Percentiles rank a stretch among this genome's conserved stretches.
phyloP scores from a whole-genome alignment of 2,113 vertebrate genomes.

The Gadus macrocephalus region DNA sequence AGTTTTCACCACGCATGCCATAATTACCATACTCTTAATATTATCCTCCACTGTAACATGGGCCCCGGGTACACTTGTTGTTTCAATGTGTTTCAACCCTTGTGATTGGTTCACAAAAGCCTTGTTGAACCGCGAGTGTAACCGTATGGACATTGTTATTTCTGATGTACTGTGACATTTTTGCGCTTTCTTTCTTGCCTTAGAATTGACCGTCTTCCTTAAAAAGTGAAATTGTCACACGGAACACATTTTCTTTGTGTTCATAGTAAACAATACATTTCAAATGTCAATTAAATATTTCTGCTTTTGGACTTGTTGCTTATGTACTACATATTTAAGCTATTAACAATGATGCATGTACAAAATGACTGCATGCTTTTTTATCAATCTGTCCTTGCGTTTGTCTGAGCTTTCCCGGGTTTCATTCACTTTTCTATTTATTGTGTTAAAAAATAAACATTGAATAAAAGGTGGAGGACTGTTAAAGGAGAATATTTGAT shows the following conservation, averaged over 20 bases:
- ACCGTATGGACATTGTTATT: not conserved
- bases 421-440: conserved; percentile 40
- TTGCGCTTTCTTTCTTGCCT: not conserved
- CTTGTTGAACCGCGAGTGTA: too few relatives aligned
- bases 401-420: conserved; percentile 20
- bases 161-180: conserved; percentile 9
- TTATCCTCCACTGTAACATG: too few relatives aligned
- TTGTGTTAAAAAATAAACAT: conserved; percentile 29
- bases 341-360: conserved; percentile 42
- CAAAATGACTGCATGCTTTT: conserved; percentile 52
- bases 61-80: too few relatives aligned
- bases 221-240: not conserved
- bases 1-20: too few relatives aligned
- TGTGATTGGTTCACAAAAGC: too few relatives aligned
- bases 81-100: too few relatives aligned
- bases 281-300: conserved; percentile 34
- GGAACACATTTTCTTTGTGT: conserved; percentile 13
- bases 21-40: too few relatives aligned
- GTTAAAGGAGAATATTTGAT: not conserved
- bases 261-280: conserved; percentile 23
- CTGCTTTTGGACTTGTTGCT: not conserved
- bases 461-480: conserved; percentile 35
- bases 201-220: conserved; percentile 3
- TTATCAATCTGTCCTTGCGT: conserved; percentile 24
- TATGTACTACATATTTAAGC: conserved; percentile 1